Evolutionary conservation across 2,113 vertebrate genomes (phyloP), one percentile per base, ranked within the genome.

Genomic region (Panthera uncia): DNA sequence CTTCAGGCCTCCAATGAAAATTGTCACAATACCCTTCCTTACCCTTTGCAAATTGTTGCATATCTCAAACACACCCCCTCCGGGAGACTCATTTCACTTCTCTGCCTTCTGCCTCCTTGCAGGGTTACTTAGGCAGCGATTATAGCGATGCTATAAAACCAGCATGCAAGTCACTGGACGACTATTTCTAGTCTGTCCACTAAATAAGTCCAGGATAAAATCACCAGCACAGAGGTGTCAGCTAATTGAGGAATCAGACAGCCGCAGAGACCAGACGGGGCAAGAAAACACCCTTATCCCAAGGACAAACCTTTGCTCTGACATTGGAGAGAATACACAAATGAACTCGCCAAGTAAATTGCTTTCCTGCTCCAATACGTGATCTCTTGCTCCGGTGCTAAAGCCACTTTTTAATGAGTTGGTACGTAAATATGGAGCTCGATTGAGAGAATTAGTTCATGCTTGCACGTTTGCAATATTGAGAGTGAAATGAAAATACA

Each of bases 221-320:
- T 95, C 84, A 94, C 48, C 48, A 63, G 52, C 25, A 41, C 55
- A 85, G 89, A 95, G 82, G 80, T 96, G 78, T 90, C 97, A 90
- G 80, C 95, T 98, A 96, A 96, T 71, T 97, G 96, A 69, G 29
- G 79, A 89, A 87, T 91, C 95, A 95, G 91, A 80, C 91, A 96
- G 89, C 41, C 8, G 0, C 80, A 96, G 91, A 78, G n/a, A 76
- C 29, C 41, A 84, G 63, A 74, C 52, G 9, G 36, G 45, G 79
- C 0, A 4, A 95, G 86, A 71, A 69, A 69, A 76, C 36, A 81
- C 41, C 92, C 90, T 96, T n/a, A 89, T 38, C 31, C 88, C 97
- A 98, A 97, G 97, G 97, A 97, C 96, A 41, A 85, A 69, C 76
- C 45, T 94, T 74, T 93, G 73, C 82, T 83, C 48, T 91, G 87